Percentiles rank a stretch among this genome's conserved stretches.
These are phyloP conservation scores for Plecotus auritus DNA, from an alignment of 2,113 vertebrate genomes.

Conservation along the genomic window DNA sequence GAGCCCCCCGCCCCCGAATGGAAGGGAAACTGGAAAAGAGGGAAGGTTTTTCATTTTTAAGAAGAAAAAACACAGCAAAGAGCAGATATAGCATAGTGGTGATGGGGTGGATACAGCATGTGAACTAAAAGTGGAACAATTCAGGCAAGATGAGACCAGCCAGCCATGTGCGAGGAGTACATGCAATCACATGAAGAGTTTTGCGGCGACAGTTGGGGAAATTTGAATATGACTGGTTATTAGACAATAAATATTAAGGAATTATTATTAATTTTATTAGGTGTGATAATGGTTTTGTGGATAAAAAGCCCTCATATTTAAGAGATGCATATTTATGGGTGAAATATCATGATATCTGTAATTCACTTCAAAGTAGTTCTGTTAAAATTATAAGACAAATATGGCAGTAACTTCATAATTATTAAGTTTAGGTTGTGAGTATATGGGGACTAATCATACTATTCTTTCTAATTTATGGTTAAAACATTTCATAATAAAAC, in stretches of 20 bases:
- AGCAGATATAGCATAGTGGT: neutral
- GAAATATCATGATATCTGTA: neutral
- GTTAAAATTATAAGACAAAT: neutral
- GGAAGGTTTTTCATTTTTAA: constrained; percentile 1
- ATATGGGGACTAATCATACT: neutral
- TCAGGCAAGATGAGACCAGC: neutral
- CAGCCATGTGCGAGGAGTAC: neutral
- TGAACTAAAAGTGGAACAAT: neutral
- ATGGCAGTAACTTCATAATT: neutral
- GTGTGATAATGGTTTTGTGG: neutral
- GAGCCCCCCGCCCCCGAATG: neutral
- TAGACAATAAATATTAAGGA: neutral
- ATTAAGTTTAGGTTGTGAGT: constrained; percentile 22
- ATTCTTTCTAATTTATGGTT: neutral
- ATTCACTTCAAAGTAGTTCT: constrained; percentile 2
- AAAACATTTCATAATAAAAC: constrained; percentile 27
- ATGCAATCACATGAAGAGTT: neutral
- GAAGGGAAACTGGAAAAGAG: neutral
- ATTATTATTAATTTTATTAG: neutral
- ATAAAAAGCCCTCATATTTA: neutral
- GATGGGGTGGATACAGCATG: neutral
- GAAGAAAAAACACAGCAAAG: neutral
- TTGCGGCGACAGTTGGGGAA: neutral
- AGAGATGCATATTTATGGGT: neutral
- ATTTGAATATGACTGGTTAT: constrained; percentile 3